Conservation (phyloP, 1,140 invertebrate genomes). For the Coptotermes formosanus region DNA sequence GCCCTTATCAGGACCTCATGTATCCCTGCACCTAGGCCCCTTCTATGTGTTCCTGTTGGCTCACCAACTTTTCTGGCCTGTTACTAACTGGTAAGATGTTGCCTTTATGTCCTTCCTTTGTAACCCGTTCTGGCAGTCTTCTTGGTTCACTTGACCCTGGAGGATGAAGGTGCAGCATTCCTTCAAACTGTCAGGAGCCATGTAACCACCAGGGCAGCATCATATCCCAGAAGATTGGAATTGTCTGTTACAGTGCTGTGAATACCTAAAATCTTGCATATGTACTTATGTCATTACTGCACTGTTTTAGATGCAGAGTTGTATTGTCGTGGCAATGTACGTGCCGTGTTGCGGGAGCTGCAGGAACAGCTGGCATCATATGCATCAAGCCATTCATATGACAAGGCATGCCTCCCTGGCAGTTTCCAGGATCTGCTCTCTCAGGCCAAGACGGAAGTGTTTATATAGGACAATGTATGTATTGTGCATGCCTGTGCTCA, state of each 20-base stretch:
- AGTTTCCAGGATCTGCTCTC: conserved; percentile 32
- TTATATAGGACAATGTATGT: conserved; percentile 19
- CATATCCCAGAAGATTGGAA: no score
- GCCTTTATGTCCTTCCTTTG: background rate
- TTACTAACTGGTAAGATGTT: background rate
- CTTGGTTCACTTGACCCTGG: no score
- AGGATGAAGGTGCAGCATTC: background rate
- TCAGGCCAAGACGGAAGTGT: conserved; percentile 32
- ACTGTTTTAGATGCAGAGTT: conserved; percentile 38
- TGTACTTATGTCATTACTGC: background rate
- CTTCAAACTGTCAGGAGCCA: background rate
- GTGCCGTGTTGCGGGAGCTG: conserved; percentile 38
- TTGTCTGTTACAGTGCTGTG: no score
- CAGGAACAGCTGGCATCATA: conserved; percentile 37
- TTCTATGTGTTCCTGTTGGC: no score
- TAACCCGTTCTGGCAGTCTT: background rate
- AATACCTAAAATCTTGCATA: no score
- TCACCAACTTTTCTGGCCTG: no score
- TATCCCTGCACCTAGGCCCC: no score
- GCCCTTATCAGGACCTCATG: no score
- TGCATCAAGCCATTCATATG: conserved; percentile 5
- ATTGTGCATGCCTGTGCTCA: background rate
- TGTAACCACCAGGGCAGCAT: background rate
- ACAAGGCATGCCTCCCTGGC: conserved; percentile 23
- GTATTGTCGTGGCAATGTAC: conserved; percentile 39